phyloP scores from a whole-genome alignment of 2,888 invertebrate species.

The Hemicrepidius hirtus region DNA sequence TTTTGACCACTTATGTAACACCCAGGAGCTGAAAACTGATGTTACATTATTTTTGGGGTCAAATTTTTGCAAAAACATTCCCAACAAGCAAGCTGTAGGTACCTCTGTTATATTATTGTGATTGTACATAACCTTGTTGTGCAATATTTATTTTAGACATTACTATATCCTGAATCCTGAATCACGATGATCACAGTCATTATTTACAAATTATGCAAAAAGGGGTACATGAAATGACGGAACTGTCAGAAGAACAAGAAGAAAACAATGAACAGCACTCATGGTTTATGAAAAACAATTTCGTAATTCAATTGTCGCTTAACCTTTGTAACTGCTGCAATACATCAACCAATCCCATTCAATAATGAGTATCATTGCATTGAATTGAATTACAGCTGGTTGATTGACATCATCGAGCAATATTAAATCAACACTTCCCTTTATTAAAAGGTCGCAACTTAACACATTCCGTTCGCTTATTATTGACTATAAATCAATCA shows the following conservation, averaged over 20 bases:
- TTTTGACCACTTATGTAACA: too few relatives aligned
- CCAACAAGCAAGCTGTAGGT: too few relatives aligned
- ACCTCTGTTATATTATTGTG: too few relatives aligned
- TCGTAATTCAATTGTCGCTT: constrained; percentile 53
- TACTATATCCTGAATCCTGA: too few relatives aligned
- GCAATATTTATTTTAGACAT: too few relatives aligned
- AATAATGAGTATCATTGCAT: constrained; percentile 55
- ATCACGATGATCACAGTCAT: too few relatives aligned
- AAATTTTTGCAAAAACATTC: too few relatives aligned
- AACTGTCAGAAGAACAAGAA: constrained; percentile 20
- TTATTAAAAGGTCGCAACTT: constrained; percentile 58
- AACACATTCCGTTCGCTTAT: constrained; percentile 54
- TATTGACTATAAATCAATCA: constrained; percentile 61
- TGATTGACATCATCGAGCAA: constrained; percentile 56
- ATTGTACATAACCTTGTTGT: too few relatives aligned
- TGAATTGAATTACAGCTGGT: constrained; percentile 59
- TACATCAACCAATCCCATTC: constrained; percentile 57
- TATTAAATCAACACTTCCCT: constrained; percentile 59
- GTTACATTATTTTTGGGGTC: too few relatives aligned
- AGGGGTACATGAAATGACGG: constrained; percentile 24
- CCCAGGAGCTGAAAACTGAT: too few relatives aligned
- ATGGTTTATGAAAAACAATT: constrained; percentile 41
- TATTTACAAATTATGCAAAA: too few relatives aligned
- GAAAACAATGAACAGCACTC: constrained; percentile 28
- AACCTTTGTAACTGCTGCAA: constrained; percentile 54